Percentiles rank a stretch among this genome's conserved stretches.
Conservation (phyloP, 2,797 vertebrate species). For the Ambastaia sidthimunki region DNA sequence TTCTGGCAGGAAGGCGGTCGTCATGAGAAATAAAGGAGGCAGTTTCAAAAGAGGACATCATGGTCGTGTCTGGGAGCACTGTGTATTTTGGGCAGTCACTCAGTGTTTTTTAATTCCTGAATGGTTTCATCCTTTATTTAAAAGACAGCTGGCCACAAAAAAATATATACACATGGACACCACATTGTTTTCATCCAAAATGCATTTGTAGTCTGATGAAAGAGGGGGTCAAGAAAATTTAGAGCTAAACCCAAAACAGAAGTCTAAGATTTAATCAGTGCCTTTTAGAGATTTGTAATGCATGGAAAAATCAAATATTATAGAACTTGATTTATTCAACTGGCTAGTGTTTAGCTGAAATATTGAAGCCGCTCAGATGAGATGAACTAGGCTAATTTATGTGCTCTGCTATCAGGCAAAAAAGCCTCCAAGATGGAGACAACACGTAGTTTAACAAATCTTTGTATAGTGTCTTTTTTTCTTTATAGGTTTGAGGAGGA, state of each 20-base stretch:
- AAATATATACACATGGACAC: slow-evolving; percentile 57
- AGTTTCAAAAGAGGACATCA: slow-evolving; percentile 63
- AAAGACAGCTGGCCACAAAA: slow-evolving; percentile 62
- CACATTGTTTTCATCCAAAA: slow-evolving; percentile 38
- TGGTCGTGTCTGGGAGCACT: slow-evolving; percentile 68
- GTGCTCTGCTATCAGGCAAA: slow-evolving; percentile 7
- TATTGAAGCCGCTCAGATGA: slow-evolving; percentile 29
- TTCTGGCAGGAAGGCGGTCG: slow-evolving; percentile 61
- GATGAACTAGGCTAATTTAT: slow-evolving; percentile 12
- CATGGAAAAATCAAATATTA: slow-evolving; percentile 37
- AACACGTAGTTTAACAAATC: not conserved
- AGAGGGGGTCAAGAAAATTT: slow-evolving; percentile 20
- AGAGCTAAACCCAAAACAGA: slow-evolving; percentile 36
- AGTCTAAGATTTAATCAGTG: slow-evolving; percentile 32
- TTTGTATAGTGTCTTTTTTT: not conserved
- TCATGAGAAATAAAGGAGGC: slow-evolving; percentile 67
- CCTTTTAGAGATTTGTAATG: slow-evolving; percentile 34
- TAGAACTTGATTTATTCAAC: slow-evolving; percentile 22
- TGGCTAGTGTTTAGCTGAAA: slow-evolving; percentile 16
- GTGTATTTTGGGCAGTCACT: slow-evolving; percentile 71
- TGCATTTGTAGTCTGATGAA: slow-evolving; percentile 34
- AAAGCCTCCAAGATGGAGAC: slow-evolving; percentile 17
- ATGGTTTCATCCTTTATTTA: slow-evolving; percentile 81
- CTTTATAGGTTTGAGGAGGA: not conserved
- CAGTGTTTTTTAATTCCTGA: slow-evolving; percentile 74